A percentile compares a stretch with the other conserved stretches of the same genome.
Conservation (phyloP, 1,140 invertebrate species). For the Hyles euphorbiae region DNA sequence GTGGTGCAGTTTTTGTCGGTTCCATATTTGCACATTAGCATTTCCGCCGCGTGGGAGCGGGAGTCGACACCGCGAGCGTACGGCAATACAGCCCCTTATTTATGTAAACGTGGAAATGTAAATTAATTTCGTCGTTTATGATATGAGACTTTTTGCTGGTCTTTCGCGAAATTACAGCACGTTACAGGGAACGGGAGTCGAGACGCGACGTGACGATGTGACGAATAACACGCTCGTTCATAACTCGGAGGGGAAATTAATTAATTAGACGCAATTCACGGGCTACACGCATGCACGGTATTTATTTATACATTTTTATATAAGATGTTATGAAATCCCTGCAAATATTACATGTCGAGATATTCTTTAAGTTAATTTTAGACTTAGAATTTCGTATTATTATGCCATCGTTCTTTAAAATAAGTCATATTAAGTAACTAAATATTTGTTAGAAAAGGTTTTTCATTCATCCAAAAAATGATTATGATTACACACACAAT, state of each 20-base stretch:
- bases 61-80: conserved; percentile 14
- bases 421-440: too few relatives aligned
- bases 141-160: conserved; percentile 39
- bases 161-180: conserved; percentile 27
- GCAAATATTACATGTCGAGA: too few relatives aligned
- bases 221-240: conserved; percentile 1
- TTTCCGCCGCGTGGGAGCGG: conserved; percentile 20
- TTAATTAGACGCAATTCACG: not conserved
- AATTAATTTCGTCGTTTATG: conserved; percentile 52
- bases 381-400: too few relatives aligned
- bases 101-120: conserved; percentile 53
- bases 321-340: too few relatives aligned
- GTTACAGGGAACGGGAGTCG: conserved; percentile 6
- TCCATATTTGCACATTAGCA: conserved; percentile 47
- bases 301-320: too few relatives aligned
- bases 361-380: too few relatives aligned
- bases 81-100: conserved; percentile 35
- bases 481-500: too few relatives aligned
- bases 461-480: too few relatives aligned
- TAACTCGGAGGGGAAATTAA: conserved; percentile 1
- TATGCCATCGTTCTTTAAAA: too few relatives aligned
- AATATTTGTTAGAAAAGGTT: too few relatives aligned
- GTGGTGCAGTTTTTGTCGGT: conserved; percentile 37
- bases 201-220: conserved; percentile 15
- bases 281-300: too few relatives aligned